A percentile compares a stretch with the other conserved stretches of the same genome.
Conservation (phyloP, 2,113 vertebrate genomes). For the Mola mola region DNA sequence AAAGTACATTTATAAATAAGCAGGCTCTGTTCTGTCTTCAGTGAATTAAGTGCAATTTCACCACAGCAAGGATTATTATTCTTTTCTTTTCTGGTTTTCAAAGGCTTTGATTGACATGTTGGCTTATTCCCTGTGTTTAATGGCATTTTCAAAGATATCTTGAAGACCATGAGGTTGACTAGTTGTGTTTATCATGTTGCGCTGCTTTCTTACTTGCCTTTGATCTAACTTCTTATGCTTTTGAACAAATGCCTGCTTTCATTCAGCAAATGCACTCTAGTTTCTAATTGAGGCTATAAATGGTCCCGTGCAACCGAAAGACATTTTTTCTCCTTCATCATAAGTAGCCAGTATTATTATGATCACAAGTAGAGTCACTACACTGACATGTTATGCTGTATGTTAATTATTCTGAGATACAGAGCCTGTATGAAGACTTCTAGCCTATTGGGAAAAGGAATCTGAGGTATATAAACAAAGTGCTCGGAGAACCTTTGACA, state of each 20-base stretch:
- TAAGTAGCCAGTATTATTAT: slow-evolving; percentile 31
- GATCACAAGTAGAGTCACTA: slow-evolving; percentile 32
- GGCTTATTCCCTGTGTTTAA: slow-evolving; percentile 59
- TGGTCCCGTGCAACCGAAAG: slow-evolving; percentile 30
- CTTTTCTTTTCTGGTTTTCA: slow-evolving; percentile 30
- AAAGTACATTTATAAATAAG: slow-evolving; percentile 59
- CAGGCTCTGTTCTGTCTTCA: slow-evolving; percentile 38
- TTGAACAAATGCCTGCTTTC: slow-evolving; percentile 57
- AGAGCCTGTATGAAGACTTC: too few relatives aligned
- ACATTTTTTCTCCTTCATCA: slow-evolving; percentile 35
- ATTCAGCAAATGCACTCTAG: slow-evolving; percentile 62
- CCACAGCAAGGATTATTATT: slow-evolving; percentile 10
- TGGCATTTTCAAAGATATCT: slow-evolving; percentile 59
- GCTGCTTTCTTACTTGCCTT: slow-evolving; percentile 51
- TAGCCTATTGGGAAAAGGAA: too few relatives aligned
- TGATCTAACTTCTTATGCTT: slow-evolving; percentile 58
- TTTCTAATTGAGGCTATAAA: slow-evolving; percentile 61
- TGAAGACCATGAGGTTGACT: slow-evolving; percentile 55
- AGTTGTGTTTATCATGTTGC: slow-evolving; percentile 59
- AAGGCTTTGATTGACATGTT: slow-evolving; percentile 56
- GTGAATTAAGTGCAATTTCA: slow-evolving; percentile 22
- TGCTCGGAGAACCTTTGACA: too few relatives aligned
- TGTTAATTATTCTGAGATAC: too few relatives aligned
- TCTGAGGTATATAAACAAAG: too few relatives aligned
- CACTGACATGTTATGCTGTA: slow-evolving; percentile 9